Conservation (phyloP, 2,888 invertebrate species). For the Stenotaenia linearis region DNA sequence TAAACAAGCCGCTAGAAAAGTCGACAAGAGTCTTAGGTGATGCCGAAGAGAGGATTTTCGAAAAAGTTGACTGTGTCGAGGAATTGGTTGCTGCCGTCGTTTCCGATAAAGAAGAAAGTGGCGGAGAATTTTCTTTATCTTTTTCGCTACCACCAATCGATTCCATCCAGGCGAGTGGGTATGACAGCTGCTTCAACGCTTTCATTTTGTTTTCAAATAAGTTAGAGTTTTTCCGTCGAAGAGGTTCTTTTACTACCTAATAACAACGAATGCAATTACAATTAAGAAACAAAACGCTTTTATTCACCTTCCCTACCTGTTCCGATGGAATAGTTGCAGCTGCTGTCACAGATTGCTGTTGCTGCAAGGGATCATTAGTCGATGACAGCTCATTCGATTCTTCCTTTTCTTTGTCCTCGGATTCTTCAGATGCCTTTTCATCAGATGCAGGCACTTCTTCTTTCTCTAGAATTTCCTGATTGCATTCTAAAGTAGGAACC, state of each 20-base stretch:
- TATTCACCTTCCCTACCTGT: not conserved
- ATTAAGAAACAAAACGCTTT: not conserved
- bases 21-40: constrained; percentile 93
- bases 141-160: constrained; percentile 60
- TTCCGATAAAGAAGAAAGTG: not conserved
- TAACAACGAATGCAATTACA: not conserved
- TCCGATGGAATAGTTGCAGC: constrained; percentile 27
- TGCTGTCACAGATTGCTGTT: constrained; percentile 27
- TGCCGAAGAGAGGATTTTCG: constrained; percentile 50
- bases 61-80: constrained; percentile 49
- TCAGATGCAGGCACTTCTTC: not conserved
- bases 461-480: not conserved
- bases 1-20: constrained; percentile 89
- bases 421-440: not conserved
- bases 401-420: not conserved
- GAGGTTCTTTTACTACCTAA: constrained; percentile 28
- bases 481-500: not conserved
- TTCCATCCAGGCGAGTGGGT: constrained; percentile 87
- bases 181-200: constrained; percentile 87
- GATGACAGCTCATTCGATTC: not conserved
- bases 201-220: constrained; percentile 46
- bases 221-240: constrained; percentile 22
- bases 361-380: constrained; percentile 7
- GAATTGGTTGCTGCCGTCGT: constrained; percentile 40
- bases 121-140: constrained; percentile 40